Conservation (phyloP, 2,113 vertebrate genomes). For the Hymenochirus boettgeri region DNA sequence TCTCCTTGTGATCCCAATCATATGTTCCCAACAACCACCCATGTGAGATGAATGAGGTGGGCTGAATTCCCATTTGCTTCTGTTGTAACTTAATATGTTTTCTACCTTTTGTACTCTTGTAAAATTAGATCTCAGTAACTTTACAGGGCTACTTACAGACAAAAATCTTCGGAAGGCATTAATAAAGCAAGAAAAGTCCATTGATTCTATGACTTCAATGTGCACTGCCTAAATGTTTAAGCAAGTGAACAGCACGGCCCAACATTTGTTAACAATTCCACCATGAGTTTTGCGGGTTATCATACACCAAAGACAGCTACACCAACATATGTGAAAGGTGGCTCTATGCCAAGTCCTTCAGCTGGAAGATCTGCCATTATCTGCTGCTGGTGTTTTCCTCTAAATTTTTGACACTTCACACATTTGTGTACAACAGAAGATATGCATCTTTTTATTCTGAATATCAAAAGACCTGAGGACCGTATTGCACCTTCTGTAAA, state of each 20-base stretch:
- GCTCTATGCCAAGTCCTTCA: background rate
- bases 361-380: background rate
- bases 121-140: background rate
- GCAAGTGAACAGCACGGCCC: background rate
- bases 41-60: conserved; percentile 11
- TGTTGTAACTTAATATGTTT: no score
- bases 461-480: conserved; percentile 34
- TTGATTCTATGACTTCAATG: conserved; percentile 12
- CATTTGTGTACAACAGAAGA: background rate
- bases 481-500: conserved; percentile 48
- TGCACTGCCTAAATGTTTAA: background rate
- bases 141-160: conserved; percentile 6
- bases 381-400: background rate
- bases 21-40: background rate
- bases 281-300: background rate
- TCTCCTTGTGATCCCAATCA: conserved; percentile 2
- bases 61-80: conserved; percentile 1
- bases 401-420: background rate
- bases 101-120: no score
- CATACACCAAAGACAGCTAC: background rate
- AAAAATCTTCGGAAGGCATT: conserved; percentile 28
- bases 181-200: conserved; percentile 42
- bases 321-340: background rate
- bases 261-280: background rate
- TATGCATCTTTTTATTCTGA: conserved; percentile 26